Evolutionary conservation across 1,140 invertebrate genomes (phyloP), one percentile per base, ranked within the genome.

Genomic region (Brachionus angularis): DNA sequence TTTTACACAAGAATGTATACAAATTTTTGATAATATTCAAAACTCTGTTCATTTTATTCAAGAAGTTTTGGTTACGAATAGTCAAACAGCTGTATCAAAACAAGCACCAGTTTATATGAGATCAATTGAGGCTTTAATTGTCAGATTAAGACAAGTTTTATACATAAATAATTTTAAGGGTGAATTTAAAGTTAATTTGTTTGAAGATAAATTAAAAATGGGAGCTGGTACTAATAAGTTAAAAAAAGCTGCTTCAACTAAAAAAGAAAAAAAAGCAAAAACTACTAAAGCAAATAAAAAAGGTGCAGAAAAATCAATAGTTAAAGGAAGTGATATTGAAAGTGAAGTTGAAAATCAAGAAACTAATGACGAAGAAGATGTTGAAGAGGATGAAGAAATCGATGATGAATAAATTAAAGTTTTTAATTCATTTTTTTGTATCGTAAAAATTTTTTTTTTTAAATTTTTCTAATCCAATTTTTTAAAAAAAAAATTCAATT

Each of bases 21-120:
- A 12, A 10, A 5, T 67, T 8, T 18, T 67, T n/a, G 39, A 50
- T 34, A 46, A 10, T 23, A 36, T 67, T 18, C 62, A 67, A 67
- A 50, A 67, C 3, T 49, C 39, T n/a, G 62, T 67, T 47, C 62
- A 67, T 31, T 67, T 47, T 67, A 33, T 67, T 31, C 62, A 67
- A 67, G 62, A 67, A 12, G 47, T 67, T 16, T 47, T 46, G 16
- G 42, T 67, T 10, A 67, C 62, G 3, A 67, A 67, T 12, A 29
- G 33, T 25, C 42, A 67, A 46, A 18, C 47, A 14, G 62, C 62
- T 12, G 47, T 67, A 12, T 39, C 62, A 21, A 67, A 67, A 50
- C 62, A 67, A 67, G 62, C 62, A 12, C 62, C 62, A 2, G 10
- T 47, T 23, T 67, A 67, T 25, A 67, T 34, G 8, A 46, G 31